Percentiles rank a stretch among this genome's conserved stretches.
These are phyloP conservation scores for Tenthredo notha DNA, from an alignment of 2,888 invertebrate species.

Conservation along the genomic window DNA sequence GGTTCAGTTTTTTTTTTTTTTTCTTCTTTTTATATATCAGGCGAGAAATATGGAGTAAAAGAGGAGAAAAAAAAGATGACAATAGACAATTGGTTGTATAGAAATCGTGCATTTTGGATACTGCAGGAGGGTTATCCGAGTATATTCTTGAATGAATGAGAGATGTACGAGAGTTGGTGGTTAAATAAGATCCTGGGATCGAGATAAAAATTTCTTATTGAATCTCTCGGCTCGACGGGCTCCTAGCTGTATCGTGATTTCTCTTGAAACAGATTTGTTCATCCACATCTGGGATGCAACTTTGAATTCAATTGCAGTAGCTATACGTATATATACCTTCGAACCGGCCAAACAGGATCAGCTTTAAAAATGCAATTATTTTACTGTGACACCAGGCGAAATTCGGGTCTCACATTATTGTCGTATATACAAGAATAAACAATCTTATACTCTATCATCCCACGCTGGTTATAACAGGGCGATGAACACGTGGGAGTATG, in stretches of 20 bases:
- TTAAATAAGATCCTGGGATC: neutral
- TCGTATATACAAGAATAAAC: conserved; percentile 20
- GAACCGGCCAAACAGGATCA: conserved; percentile 2
- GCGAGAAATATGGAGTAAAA: conserved; percentile 44
- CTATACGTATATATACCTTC: neutral
- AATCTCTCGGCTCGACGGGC: neutral
- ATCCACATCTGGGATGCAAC: neutral
- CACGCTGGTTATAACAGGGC: conserved; percentile 58
- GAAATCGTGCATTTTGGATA: conserved; percentile 45
- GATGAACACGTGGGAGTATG: conserved; percentile 68
- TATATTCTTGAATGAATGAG: neutral
- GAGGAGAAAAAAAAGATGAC: neutral
- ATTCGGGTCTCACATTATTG: conserved; percentile 30
- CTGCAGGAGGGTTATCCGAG: neutral
- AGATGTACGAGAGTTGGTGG: neutral
- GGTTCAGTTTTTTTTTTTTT: conserved; percentile 6
- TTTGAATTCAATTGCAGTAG: conserved; percentile 24
- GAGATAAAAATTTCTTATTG: conserved; percentile 22
- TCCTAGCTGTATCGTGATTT: neutral
- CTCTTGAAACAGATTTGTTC: neutral
- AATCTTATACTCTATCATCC: conserved; percentile 62
- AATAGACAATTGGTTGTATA: conserved; percentile 54
- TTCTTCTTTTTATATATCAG: conserved; percentile 42
- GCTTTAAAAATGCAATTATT: neutral
- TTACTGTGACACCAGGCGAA: conserved; percentile 50